Evolutionary conservation across 2,113 vertebrate species (phyloP).

Genomic region (Riparia riparia): DNA sequence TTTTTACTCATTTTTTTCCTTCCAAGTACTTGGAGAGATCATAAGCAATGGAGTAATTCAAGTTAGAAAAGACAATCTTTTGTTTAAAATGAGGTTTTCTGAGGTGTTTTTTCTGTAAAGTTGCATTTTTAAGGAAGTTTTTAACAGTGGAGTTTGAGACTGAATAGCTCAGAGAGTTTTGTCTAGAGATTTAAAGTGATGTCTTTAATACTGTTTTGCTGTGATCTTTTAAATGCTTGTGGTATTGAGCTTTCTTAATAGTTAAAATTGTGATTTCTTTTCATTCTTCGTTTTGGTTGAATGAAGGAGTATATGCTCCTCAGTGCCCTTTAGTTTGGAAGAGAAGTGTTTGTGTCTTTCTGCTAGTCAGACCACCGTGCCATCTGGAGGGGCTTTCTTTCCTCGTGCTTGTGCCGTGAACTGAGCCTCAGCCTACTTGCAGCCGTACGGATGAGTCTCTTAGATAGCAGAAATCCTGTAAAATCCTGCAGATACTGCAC

Average conservation of each 20-base stretch:
- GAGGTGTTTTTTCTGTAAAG: not conserved
- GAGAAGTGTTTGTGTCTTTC: not conserved
- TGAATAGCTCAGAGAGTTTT: not conserved
- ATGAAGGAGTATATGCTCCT: not conserved
- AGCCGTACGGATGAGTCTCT: not conserved
- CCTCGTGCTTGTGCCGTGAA: not conserved
- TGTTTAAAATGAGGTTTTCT: not conserved
- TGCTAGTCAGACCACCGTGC: not conserved
- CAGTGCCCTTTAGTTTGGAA: not conserved
- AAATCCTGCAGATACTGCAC: not conserved
- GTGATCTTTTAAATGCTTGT: slow-evolving; percentile 31
- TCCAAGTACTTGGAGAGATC: not conserved
- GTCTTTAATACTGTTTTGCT: not conserved
- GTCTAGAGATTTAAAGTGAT: not conserved
- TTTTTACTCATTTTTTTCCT: not conserved
- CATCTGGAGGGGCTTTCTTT: not conserved
- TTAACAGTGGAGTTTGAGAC: not conserved
- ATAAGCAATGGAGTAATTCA: not conserved
- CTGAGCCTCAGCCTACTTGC: not conserved
- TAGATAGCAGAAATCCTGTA: not conserved
- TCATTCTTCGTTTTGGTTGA: not conserved
- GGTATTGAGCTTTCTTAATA: not conserved
- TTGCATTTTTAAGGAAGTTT: not conserved
- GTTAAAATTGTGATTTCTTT: slow-evolving; percentile 11
- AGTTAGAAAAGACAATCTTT: not conserved